phyloP scores from a whole-genome alignment of 2,888 invertebrate species.

The Drosophila lacicola region DNA sequence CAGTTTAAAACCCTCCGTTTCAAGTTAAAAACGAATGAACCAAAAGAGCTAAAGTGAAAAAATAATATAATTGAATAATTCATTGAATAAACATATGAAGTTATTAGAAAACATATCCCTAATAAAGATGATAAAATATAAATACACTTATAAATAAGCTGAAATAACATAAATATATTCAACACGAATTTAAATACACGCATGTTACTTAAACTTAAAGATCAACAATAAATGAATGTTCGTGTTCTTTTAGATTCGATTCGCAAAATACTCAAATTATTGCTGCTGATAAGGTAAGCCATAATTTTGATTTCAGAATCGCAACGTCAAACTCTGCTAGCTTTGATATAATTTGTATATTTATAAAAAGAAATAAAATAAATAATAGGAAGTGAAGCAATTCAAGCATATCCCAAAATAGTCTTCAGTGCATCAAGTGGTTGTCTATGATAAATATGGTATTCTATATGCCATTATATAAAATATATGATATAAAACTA shows the following conservation, averaged over 20 bases:
- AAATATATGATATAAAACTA: conserved; percentile 26
- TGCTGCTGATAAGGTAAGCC: conserved; percentile 30
- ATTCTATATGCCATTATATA: conserved; percentile 22
- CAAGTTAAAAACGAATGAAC: conserved; percentile 80
- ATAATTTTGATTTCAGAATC: conserved; percentile 25
- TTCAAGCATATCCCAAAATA: conserved; percentile 79
- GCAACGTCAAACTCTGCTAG: conserved; percentile 41
- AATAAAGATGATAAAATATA: conserved; percentile 17
- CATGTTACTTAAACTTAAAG: conserved; percentile 25
- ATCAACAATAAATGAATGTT: conserved; percentile 13
- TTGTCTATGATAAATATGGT: conserved; percentile 64
- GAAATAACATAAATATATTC: conserved; percentile 36
- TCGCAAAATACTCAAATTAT: conserved; percentile 24
- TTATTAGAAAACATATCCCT: conserved; percentile 60
- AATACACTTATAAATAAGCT: conserved; percentile 47
- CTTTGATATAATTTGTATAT: conserved; percentile 49
- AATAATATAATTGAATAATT: conserved; percentile 26
- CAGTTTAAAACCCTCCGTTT: conserved; percentile 78
- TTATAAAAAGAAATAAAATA: conserved; percentile 21
- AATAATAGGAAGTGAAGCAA: conserved; percentile 62
- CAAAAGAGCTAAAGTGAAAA: conserved; percentile 57
- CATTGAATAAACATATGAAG: conserved; percentile 40
- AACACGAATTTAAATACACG: conserved; percentile 59
- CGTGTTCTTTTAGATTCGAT: conserved; percentile 19
- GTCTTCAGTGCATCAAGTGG: conserved; percentile 76